Conservation (phyloP, 2,113 vertebrate species). For the Spea multiplicata region DNA sequence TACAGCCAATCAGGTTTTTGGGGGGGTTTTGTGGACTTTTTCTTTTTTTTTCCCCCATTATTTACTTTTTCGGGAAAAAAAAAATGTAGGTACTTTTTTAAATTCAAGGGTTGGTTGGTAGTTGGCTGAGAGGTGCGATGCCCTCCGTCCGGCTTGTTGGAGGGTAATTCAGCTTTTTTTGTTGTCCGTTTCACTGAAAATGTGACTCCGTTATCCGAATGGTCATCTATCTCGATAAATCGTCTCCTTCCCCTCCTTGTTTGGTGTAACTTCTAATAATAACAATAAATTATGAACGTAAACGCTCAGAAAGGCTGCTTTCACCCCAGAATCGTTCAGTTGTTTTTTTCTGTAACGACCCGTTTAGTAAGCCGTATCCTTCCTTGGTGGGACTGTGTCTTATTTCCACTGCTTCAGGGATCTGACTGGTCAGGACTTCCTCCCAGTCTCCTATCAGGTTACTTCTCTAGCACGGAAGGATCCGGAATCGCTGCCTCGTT, state of each 20-base stretch:
- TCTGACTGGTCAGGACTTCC: constrained; percentile 14
- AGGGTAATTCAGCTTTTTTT: constrained; percentile 30
- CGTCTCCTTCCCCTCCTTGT: constrained; percentile 4
- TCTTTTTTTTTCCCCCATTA: no score
- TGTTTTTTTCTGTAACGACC: background rate
- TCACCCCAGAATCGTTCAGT: background rate
- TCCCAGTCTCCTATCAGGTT: constrained; percentile 6
- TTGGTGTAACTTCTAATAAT: background rate
- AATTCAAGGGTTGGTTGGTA: constrained; percentile 58
- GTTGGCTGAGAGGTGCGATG: constrained; percentile 68
- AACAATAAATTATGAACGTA: constrained; percentile 8
- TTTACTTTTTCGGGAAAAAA: background rate
- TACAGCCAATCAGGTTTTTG: constrained; percentile 76
- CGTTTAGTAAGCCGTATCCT: background rate
- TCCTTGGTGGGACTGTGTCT: constrained; percentile 1
- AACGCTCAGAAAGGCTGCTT: background rate
- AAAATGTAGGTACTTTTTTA: constrained; percentile 27
- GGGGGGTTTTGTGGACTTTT: constrained; percentile 58
- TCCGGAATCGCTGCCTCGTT: background rate
- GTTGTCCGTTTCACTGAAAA: constrained; percentile 15
- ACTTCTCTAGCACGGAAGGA: background rate
- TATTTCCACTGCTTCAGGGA: constrained; percentile 24
- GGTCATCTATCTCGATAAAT: background rate
- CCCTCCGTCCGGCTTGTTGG: constrained; percentile 72
- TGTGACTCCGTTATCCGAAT: constrained; percentile 9